Base-by-base conservation (phyloP, 2,888 invertebrate genomes). In the Drosophila gaucha region DNA sequence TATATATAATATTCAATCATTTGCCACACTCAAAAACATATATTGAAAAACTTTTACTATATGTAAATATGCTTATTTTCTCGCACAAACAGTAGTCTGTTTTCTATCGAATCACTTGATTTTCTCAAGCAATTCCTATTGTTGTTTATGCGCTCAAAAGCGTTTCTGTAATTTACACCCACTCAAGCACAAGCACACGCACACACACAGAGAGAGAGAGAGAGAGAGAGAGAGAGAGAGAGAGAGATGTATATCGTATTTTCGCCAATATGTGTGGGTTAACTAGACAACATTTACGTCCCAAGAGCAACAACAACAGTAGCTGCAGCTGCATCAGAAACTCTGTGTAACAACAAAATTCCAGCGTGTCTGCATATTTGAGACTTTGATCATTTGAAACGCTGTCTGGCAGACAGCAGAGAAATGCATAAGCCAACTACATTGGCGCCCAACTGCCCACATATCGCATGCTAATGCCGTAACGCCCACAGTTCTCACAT, bases 291-390 rank as follows among this genome's bases (percentile, higher is more conserved):
- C 54, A 33, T 30, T 18, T 18, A 26, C 12, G 33, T 47, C 44
- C n/a, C 31, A 33, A 39, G 35, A 18, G 51, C 33, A 52, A 38
- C 43, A 31, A 35, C 44, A 30, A 20, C 16, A 33, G 18, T 14
- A 47, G 8, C 30, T 30, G 26, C 22, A 35, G 36, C 51, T 54
- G 30, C 30, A 41, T 56, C 54, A 58, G 44, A 14, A 50, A 33
- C 39, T 24, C n/a, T 31, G 46, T 18, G 2, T 8, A 57, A 10
- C 65, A 54, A 59, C 63, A 59, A 69, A 76, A 82, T 86, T 74
- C 80, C 80, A 54, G 65, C 59, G 60, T 83, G 83, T 84, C 83
- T 88, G 86, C 88, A 83, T 86, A 86, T 86, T 88, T 55, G 65
- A 85, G 88, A 74, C 86, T 83, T 88, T 84, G 83, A 83, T 86